These are phyloP conservation scores for Metacarcinus magister DNA, from an alignment of 2,888 invertebrate genomes.

Conservation along the genomic window DNA sequence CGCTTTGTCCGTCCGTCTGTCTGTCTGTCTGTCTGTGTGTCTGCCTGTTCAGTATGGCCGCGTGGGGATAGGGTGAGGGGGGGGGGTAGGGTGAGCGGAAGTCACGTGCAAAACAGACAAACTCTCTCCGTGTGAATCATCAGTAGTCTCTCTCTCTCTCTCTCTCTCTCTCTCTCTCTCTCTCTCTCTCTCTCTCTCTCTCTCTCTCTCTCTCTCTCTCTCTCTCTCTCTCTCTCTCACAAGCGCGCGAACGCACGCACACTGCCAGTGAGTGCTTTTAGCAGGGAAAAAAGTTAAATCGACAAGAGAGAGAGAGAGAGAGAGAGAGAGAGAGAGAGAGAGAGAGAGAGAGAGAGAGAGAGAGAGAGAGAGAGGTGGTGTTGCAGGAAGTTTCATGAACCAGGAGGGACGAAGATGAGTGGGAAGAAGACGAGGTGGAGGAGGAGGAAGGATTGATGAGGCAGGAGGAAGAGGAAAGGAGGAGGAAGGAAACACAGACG, in stretches of 20 bases:
- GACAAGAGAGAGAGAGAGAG: not conserved
- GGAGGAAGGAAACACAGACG: not conserved
- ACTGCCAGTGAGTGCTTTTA: not conserved
- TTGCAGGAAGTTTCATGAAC: not conserved
- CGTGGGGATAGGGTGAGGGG: not conserved
- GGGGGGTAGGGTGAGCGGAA: not conserved
- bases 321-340: conserved; percentile 20
- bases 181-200: conserved; percentile 34
- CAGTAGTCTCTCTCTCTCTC: not conserved
- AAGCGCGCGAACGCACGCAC: not conserved
- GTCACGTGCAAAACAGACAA: conserved; percentile 43
- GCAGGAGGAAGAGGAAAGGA: not conserved
- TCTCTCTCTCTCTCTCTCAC: conserved; percentile 1
- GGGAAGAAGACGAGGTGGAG: not conserved
- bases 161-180: conserved; percentile 48
- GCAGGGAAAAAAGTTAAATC: not conserved
- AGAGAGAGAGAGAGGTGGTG: not conserved
- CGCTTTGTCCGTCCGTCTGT: not conserved
- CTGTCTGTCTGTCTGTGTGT: not conserved
- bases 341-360: conserved; percentile 26
- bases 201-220: conserved; percentile 26
- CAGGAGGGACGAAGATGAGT: not conserved
- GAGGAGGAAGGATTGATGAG: not conserved
- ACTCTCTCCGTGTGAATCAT: not conserved
- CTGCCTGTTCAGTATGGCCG: too few relatives aligned